Percentiles rank a stretch among this genome's conserved stretches.
These are phyloP conservation scores for Drosophila subobscura DNA, from an alignment of 1,140 invertebrate species.

Conservation along the genomic window DNA sequence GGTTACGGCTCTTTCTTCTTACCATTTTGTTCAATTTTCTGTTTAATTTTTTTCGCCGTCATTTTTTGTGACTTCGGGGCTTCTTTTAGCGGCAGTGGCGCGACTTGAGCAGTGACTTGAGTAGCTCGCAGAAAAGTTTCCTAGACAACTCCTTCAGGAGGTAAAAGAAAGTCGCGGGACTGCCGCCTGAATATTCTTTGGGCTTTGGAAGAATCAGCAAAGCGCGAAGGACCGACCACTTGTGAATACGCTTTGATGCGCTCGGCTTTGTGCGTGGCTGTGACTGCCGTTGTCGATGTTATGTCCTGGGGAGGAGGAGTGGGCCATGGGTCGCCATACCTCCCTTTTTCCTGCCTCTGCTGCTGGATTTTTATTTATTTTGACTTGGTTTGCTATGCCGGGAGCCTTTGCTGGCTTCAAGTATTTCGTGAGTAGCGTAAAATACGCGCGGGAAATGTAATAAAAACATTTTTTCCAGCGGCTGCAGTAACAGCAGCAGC, in stretches of 20 bases:
- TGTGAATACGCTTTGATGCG: conserved; percentile 83
- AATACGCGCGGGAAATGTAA: conserved; percentile 80
- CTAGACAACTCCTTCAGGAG: conserved; percentile 81
- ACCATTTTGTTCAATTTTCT: conserved; percentile 55
- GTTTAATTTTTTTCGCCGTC: conserved; percentile 38
- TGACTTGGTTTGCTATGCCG: conserved; percentile 43
- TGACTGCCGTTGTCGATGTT: conserved; percentile 52
- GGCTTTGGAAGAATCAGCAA: conserved; percentile 74
- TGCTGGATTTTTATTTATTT: conserved; percentile 73
- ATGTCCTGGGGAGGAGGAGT: not conserved
- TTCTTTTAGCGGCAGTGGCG: conserved; percentile 43
- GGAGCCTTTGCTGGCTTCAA: conserved; percentile 62
- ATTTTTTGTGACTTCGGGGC: conserved; percentile 35
- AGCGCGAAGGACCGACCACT: conserved; percentile 77
- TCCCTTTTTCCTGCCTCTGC: conserved; percentile 20
- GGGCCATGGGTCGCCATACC: conserved; percentile 20
- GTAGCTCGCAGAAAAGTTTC: conserved; percentile 79
- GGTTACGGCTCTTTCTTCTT: conserved; percentile 51
- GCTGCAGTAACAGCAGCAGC: conserved; percentile 29
- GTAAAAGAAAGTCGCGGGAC: conserved; percentile 56
- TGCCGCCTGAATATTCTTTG: conserved; percentile 78
- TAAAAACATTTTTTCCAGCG: conserved; percentile 78
- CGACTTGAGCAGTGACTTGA: conserved; percentile 76
- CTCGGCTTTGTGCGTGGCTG: conserved; percentile 71
- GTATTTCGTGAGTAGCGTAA: conserved; percentile 79